These are phyloP conservation scores for Phylloscopus trochilus DNA, from an alignment of 2,113 vertebrate species.

Conservation along the genomic window DNA sequence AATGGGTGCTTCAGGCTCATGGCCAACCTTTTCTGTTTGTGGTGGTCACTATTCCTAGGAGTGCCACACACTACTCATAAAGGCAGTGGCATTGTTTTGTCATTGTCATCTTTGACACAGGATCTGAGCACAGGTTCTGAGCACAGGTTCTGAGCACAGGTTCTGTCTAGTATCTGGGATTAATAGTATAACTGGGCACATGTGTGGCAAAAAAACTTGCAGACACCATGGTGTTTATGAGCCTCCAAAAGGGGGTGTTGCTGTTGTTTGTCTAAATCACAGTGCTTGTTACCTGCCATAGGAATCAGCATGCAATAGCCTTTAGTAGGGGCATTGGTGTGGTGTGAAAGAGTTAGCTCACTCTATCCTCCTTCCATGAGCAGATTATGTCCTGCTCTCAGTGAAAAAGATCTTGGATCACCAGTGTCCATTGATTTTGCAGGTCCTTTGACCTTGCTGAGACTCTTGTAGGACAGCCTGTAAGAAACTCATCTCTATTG, in stretches of 20 bases:
- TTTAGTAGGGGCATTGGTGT: not conserved
- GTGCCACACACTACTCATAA: not conserved
- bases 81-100: not conserved
- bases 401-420: not conserved
- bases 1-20: not conserved
- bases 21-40: not conserved
- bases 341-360: not conserved
- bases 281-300: not conserved
- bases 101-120: not conserved
- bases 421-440: not conserved
- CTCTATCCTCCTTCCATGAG: not conserved
- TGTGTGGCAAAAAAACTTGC: not conserved
- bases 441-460: not conserved
- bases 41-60: not conserved
- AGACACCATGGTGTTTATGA: not conserved
- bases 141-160: not conserved
- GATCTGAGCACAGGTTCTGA: not conserved
- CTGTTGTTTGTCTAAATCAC: not conserved
- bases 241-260: not conserved
- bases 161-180: not conserved
- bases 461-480: not conserved
- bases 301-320: not conserved
- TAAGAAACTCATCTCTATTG: not conserved
- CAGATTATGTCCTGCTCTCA: not conserved
- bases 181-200: not conserved